Evolutionary conservation across 2,113 vertebrate species (phyloP).

Genomic region (Ardeotis arabs): DNA sequence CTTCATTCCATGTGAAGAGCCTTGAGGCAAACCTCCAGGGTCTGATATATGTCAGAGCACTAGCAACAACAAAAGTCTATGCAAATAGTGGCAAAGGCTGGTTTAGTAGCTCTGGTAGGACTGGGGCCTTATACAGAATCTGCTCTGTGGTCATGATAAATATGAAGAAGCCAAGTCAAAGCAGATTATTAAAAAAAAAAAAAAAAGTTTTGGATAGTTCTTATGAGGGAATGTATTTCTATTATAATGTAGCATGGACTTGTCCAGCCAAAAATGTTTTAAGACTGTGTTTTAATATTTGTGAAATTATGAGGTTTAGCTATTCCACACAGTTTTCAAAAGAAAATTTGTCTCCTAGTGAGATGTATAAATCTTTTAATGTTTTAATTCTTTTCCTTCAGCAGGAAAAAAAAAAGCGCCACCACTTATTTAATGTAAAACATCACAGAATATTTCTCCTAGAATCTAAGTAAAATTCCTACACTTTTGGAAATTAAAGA

Average conservation of each 20-base stretch:
- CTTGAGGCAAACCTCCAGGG: neutral
- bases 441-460: neutral
- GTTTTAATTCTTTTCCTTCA: neutral
- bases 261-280: neutral
- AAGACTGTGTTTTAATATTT: neutral
- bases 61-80: neutral
- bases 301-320: neutral
- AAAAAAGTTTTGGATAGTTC: neutral
- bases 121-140: neutral
- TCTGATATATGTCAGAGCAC: neutral
- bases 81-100: neutral
- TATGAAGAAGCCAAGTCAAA: neutral
- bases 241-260: neutral
- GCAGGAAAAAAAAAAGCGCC: neutral
- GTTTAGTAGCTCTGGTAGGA: neutral
- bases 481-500: neutral
- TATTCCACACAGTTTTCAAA: conserved; percentile 16
- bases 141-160: neutral
- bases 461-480: neutral
- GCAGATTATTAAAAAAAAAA: neutral
- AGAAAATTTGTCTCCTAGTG: neutral
- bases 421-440: neutral
- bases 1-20: neutral
- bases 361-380: neutral
- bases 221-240: neutral